Conservation (phyloP, 1,140 invertebrate species). For the Melitaea cinxia region DNA sequence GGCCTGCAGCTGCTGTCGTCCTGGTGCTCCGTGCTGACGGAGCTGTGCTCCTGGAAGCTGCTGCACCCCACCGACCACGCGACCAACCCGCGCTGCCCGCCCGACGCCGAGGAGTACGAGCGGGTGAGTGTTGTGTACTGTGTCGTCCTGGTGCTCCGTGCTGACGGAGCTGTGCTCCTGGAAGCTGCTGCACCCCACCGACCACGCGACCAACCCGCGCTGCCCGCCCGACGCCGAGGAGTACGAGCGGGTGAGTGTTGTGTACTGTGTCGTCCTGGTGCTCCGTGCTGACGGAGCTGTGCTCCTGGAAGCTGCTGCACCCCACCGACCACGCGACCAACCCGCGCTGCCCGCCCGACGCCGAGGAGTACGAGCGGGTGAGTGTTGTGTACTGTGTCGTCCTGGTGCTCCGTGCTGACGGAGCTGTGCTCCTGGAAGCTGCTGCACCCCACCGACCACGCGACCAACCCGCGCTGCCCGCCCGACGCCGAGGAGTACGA, state of each 20-base stretch:
- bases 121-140: conserved; percentile 84
- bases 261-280: not conserved
- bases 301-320: conserved; percentile 99
- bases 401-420: not conserved
- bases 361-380: conserved; percentile 99
- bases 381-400: conserved; percentile 26
- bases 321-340: conserved; percentile 99
- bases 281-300: conserved; percentile 81
- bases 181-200: conserved; percentile 99
- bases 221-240: conserved; percentile 99
- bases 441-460: conserved; percentile 98
- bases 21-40: conserved; percentile 98
- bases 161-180: conserved; percentile 91
- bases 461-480: conserved; percentile 97
- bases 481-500: conserved; percentile 99
- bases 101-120: conserved; percentile 99
- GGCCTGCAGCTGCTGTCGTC: conserved; percentile 97
- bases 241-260: conserved; percentile 95
- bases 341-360: conserved; percentile 96
- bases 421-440: conserved; percentile 98
- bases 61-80: conserved; percentile 99
- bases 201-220: conserved; percentile 97
- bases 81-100: conserved; percentile 96
- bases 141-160: not conserved
- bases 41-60: conserved; percentile 99